Base-by-base conservation (phyloP, 2,888 invertebrate species). In the Acleris literana region DNA sequence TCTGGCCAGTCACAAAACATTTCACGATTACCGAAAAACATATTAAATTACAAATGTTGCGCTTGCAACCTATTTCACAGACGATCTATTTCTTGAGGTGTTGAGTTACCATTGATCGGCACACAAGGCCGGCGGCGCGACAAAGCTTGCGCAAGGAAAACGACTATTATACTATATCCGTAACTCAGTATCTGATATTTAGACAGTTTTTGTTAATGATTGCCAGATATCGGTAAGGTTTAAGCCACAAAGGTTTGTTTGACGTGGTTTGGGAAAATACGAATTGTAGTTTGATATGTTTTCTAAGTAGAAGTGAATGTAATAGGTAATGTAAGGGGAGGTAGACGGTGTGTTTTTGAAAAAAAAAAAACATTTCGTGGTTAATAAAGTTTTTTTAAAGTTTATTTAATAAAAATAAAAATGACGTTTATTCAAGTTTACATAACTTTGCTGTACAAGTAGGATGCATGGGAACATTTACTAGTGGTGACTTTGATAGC, bases 101-200 rank as follows among this genome's bases (percentile, higher is more conserved):
- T 76, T 66, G 72, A 61, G 65, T 75, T 74, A 70, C 74, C 60
- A 33, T 55, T 63, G 54, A 66, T 63, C 73, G 72, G 72, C 66
- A 66, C 67, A 65, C 66, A 73, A 71, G 69, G 70, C 48, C 51
- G 63, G 58, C 60, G 48, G 55, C 51, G 7, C n/a, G 56, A 25
- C 56, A 56, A 61, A 61, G 61, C 78, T 83, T 82, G 80, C 80
- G 84, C 74, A 81, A 84, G 58, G 69, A 22, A 22, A 85, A 3
- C 11, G 13, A 83, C 78, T 77, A 63, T 78, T 72, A 74, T 39
- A 71, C 43, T 66, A 81, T 79, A 51, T 63, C 58, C 64, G 66
- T 61, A 44, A 54, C 57, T 57, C 60, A 29, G 58, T 72, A 74
- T 75, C 76, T 70, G 80, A 77, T 81, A 81, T 76, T 76, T 72